Evolutionary conservation across 2,888 invertebrate species (phyloP).

Genomic region (Caenorhabditis uteleia): DNA sequence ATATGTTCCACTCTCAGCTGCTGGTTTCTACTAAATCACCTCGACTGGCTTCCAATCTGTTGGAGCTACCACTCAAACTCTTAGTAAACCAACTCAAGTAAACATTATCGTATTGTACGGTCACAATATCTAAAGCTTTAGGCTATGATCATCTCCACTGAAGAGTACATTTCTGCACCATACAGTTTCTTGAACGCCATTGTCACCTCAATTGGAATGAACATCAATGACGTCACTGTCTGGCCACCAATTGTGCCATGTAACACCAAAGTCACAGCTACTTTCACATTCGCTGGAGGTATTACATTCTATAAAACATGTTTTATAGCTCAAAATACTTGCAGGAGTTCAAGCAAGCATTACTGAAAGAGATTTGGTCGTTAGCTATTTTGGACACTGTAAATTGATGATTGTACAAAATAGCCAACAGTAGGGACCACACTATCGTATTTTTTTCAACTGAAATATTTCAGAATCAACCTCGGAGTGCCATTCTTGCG

Average conservation of each 20-base stretch:
- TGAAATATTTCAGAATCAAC: slow-evolving; percentile 8
- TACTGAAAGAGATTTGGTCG: slow-evolving; percentile 27
- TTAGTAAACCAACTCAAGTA: slow-evolving; percentile 11
- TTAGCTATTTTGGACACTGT: too few relatives aligned
- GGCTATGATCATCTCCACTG: slow-evolving; percentile 16
- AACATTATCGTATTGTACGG: too few relatives aligned
- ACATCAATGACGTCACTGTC: slow-evolving; percentile 10
- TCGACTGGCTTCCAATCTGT: slow-evolving; percentile 4
- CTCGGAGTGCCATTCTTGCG: slow-evolving; percentile 36
- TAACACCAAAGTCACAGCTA: slow-evolving; percentile 22
- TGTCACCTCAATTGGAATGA: slow-evolving; percentile 19
- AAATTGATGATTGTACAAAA: too few relatives aligned
- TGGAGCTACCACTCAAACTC: slow-evolving; percentile 23
- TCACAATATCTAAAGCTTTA: too few relatives aligned
- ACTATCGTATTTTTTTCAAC: not conserved
- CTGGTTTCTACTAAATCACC: slow-evolving; percentile 16
- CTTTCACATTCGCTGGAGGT: slow-evolving; percentile 15
- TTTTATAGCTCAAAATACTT: not conserved
- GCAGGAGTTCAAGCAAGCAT: slow-evolving; percentile 13
- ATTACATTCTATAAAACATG: not conserved
- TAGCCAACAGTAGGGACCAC: slow-evolving; percentile 2
- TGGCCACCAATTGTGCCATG: slow-evolving; percentile 33
- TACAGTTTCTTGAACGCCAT: slow-evolving; percentile 9
- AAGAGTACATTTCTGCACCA: slow-evolving; percentile 8
- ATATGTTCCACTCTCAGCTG: slow-evolving; percentile 13